Percentiles rank a stretch among this genome's conserved stretches.
phyloP scores from a whole-genome alignment of 1,140 invertebrate species.

The Pogonus chalceus region DNA sequence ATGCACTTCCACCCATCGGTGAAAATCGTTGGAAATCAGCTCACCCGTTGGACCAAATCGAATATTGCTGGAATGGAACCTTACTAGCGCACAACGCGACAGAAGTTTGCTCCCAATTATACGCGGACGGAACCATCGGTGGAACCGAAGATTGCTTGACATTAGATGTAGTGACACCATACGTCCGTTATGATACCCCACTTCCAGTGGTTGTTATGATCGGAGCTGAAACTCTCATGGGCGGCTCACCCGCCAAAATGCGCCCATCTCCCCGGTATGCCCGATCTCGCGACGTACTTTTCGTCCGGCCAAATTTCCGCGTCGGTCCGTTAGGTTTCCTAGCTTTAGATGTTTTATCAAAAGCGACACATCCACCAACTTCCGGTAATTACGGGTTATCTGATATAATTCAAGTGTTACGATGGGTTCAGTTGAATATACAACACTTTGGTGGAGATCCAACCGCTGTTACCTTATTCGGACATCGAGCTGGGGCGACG shows the following conservation, averaged over 20 bases:
- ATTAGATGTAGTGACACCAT: constrained; percentile 64
- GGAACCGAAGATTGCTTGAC: constrained; percentile 74
- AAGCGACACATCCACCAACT: constrained; percentile 55
- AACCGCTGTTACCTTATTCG: constrained; percentile 64
- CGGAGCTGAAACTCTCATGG: constrained; percentile 63
- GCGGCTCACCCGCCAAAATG: constrained; percentile 52
- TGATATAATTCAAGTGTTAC: constrained; percentile 64
- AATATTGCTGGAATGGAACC: constrained; percentile 73
- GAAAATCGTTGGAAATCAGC: constrained; percentile 63
- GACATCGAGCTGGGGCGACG: constrained; percentile 66
- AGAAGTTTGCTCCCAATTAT: constrained; percentile 53
- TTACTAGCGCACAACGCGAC: constrained; percentile 55
- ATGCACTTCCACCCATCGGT: constrained; percentile 64
- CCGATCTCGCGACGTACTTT: constrained; percentile 64
- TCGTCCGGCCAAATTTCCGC: constrained; percentile 73
- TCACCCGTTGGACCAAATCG: constrained; percentile 49
- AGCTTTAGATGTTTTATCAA: constrained; percentile 55
- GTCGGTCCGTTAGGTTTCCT: constrained; percentile 67
- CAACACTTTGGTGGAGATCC: constrained; percentile 73
- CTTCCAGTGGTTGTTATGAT: constrained; percentile 74
- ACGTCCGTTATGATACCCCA: constrained; percentile 59
- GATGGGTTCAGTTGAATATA: constrained; percentile 74
- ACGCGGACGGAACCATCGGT: constrained; percentile 48
- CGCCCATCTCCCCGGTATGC: constrained; percentile 36
- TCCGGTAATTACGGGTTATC: constrained; percentile 82